These are phyloP conservation scores for Rhynchotus rufescens DNA, from an alignment of 2,797 vertebrate species.

Conservation along the genomic window DNA sequence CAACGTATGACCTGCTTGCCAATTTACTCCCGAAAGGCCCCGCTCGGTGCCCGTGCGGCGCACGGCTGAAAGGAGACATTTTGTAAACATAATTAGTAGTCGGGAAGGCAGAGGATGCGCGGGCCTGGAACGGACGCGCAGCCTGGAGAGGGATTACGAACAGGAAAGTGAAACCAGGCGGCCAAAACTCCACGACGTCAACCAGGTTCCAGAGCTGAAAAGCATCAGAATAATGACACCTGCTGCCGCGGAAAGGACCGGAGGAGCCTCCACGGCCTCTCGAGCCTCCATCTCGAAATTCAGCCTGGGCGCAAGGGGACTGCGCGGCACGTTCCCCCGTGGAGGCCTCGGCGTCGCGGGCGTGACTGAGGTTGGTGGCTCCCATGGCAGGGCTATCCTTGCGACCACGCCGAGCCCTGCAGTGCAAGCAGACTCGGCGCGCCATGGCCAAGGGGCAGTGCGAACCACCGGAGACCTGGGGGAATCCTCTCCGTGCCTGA, in stretches of 20 bases:
- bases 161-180: background rate
- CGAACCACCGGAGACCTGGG: no score
- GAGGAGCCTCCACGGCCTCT: conserved; percentile 18
- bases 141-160: conserved; percentile 21
- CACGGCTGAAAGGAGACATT: conserved; percentile 86
- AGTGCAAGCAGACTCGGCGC: no score
- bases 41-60: conserved; percentile 82
- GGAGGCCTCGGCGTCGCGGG: background rate
- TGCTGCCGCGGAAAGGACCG: background rate
- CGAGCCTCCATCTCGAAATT: background rate
- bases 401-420: no score
- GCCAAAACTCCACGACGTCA: background rate
- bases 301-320: background rate
- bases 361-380: conserved; percentile 33
- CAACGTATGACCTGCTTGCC: conserved; percentile 91
- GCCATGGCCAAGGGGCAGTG: no score
- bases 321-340: conserved; percentile 42
- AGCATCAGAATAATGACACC: background rate
- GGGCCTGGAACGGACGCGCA: conserved; percentile 65
- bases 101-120: conserved; percentile 79
- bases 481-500: background rate
- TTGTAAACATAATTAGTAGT: conserved; percentile 95
- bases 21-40: conserved; percentile 89
- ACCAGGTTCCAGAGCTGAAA: background rate
- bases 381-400: no score